Percentiles rank a stretch among this genome's conserved stretches.
These are phyloP conservation scores for Drosophila prostipennis DNA, from an alignment of 2,888 invertebrate species.

Conservation along the genomic window DNA sequence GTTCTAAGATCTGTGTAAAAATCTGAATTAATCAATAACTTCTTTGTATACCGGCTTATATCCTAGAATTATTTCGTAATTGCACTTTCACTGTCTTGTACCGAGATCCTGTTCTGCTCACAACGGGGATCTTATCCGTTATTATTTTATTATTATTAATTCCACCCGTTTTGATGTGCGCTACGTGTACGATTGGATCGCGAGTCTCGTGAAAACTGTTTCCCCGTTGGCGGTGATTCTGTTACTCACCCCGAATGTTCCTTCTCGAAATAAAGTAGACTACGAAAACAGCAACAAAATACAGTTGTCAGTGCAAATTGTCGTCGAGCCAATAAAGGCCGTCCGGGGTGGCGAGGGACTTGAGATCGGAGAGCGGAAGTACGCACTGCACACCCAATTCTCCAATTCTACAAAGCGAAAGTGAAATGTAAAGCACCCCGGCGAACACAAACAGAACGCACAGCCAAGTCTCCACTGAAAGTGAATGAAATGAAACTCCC, in stretches of 20 bases:
- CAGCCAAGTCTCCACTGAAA: constrained; percentile 53
- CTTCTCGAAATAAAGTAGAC: constrained; percentile 66
- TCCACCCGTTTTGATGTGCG: constrained; percentile 52
- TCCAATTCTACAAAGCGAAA: constrained; percentile 70
- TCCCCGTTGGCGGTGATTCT: constrained; percentile 61
- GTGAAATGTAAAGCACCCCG: constrained; percentile 62
- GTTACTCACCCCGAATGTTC: constrained; percentile 65
- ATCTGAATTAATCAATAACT: background rate
- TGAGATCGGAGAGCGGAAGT: constrained; percentile 62
- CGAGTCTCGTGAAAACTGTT: constrained; percentile 72
- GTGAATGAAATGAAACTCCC: constrained; percentile 46
- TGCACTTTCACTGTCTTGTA: background rate
- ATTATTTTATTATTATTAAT: background rate
- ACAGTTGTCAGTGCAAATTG: constrained; percentile 76
- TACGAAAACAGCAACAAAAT: constrained; percentile 31
- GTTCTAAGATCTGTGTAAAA: too few relatives aligned
- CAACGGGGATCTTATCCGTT: constrained; percentile 3
- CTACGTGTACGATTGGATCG: constrained; percentile 66
- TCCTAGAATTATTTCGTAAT: background rate
- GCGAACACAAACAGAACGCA: constrained; percentile 2
- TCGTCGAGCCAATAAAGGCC: constrained; percentile 73
- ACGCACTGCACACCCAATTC: constrained; percentile 70
- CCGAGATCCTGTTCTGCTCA: background rate
- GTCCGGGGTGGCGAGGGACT: constrained; percentile 17
- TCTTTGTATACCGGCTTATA: too few relatives aligned